phyloP scores from a whole-genome alignment of 2,113 vertebrate genomes.

The Nyctibius bracteatus region DNA sequence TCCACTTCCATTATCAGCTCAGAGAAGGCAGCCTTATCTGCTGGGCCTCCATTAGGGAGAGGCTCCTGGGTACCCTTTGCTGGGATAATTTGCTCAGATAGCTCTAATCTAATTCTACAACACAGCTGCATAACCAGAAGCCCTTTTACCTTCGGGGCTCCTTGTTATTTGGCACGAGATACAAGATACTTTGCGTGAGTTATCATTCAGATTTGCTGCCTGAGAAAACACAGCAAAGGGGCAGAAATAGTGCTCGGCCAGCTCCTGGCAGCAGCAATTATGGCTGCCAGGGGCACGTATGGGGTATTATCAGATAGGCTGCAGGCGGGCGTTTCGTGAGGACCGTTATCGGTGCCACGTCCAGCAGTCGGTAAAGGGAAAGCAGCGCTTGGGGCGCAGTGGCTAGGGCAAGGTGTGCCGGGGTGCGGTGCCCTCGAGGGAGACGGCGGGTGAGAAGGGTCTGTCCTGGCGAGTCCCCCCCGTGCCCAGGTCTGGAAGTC shows the following conservation, averaged over 20 bases:
- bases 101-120: constrained; percentile 69
- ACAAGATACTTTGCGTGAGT: constrained; percentile 19
- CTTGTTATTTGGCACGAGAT: constrained; percentile 54
- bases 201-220: constrained; percentile 54
- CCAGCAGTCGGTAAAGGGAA: neutral
- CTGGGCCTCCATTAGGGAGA: constrained; percentile 64
- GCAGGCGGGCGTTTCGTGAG: neutral
- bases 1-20: constrained; percentile 49
- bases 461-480: neutral
- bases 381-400: neutral
- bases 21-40: constrained; percentile 47
- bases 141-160: constrained; percentile 63
- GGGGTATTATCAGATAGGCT: neutral
- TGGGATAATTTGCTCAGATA: constrained; percentile 70
- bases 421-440: fast-evolving
- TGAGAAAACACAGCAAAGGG: constrained; percentile 51
- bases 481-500: neutral
- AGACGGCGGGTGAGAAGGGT: fast-evolving
- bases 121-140: constrained; percentile 69
- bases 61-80: constrained; percentile 53
- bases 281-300: neutral
- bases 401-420: neutral
- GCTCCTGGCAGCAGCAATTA: constrained; percentile 23
- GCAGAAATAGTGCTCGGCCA: neutral
- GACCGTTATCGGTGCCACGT: neutral